Conservation (phyloP, 2,888 invertebrate genomes). For the Epistrophe eligans region DNA sequence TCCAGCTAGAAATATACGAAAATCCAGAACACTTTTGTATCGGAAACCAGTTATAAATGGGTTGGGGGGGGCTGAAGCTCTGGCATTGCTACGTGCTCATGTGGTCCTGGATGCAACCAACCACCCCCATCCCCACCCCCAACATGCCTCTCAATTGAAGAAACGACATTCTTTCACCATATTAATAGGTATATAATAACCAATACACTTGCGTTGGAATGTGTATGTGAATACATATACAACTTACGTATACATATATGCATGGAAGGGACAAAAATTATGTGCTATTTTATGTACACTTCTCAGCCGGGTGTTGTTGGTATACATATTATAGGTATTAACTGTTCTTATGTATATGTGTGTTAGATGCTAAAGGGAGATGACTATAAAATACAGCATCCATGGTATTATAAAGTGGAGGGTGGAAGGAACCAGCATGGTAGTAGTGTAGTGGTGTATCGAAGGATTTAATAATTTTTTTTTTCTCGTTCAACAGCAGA, state of each 20-base stretch:
- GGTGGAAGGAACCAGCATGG: neutral
- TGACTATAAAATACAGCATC: conserved; percentile 46
- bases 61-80: neutral
- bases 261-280: conserved; percentile 16
- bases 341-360: neutral
- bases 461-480: conserved; percentile 31
- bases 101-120: conserved; percentile 30
- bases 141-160: conserved; percentile 47
- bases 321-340: neutral
- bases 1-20: conserved; percentile 32
- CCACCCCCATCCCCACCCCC: neutral
- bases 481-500: conserved; percentile 54
- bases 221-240: neutral
- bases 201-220: conserved; percentile 13
- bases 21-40: conserved; percentile 47
- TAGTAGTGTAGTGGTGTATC: conserved; percentile 54
- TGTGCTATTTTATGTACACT: conserved; percentile 24
- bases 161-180: conserved; percentile 62
- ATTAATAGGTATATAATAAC: neutral
- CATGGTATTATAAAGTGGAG: neutral
- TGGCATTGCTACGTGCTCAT: conserved; percentile 9
- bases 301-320: conserved; percentile 10
- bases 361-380: conserved; percentile 45
- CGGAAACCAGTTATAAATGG: conserved; percentile 35
- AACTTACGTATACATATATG: neutral